Evolutionary conservation across 2,888 invertebrate genomes (phyloP).

Genomic region (Harmothoe impar): DNA sequence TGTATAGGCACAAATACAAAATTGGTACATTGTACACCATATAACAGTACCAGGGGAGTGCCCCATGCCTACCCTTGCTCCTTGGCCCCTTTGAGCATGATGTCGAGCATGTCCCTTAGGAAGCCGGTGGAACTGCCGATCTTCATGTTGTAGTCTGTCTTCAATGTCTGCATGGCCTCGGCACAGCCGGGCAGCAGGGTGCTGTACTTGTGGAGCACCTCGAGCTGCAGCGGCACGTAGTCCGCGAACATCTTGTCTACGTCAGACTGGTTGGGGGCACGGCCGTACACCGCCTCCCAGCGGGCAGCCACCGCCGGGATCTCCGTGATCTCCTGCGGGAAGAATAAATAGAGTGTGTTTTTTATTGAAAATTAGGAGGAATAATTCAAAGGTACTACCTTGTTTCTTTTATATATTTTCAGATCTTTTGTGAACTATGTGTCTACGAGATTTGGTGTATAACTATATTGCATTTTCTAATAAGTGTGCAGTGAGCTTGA

Average conservation of each 20-base stretch:
- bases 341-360: neutral
- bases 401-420: too few relatives aligned
- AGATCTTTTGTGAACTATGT: too few relatives aligned
- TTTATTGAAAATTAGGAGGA: too few relatives aligned
- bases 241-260: constrained; percentile 82
- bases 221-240: constrained; percentile 81
- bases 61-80: constrained; percentile 78
- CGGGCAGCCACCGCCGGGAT: constrained; percentile 76
- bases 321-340: constrained; percentile 74
- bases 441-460: too few relatives aligned
- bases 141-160: constrained; percentile 76
- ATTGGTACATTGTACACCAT: too few relatives aligned
- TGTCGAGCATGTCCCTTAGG: constrained; percentile 79
- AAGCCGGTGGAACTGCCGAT: constrained; percentile 82
- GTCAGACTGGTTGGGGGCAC: constrained; percentile 77
- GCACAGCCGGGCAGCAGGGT: constrained; percentile 78
- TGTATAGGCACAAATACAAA: too few relatives aligned
- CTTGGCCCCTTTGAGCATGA: constrained; percentile 77
- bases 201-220: constrained; percentile 75
- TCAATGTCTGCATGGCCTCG: constrained; percentile 75
- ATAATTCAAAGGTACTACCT: too few relatives aligned
- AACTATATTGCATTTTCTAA: too few relatives aligned
- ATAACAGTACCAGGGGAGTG: too few relatives aligned
- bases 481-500: too few relatives aligned
- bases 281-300: constrained; percentile 79